Evolutionary conservation across 2,113 vertebrate species (phyloP), one percentile per base, ranked within the genome.

Genomic region (Henicopernis longicauda): DNA sequence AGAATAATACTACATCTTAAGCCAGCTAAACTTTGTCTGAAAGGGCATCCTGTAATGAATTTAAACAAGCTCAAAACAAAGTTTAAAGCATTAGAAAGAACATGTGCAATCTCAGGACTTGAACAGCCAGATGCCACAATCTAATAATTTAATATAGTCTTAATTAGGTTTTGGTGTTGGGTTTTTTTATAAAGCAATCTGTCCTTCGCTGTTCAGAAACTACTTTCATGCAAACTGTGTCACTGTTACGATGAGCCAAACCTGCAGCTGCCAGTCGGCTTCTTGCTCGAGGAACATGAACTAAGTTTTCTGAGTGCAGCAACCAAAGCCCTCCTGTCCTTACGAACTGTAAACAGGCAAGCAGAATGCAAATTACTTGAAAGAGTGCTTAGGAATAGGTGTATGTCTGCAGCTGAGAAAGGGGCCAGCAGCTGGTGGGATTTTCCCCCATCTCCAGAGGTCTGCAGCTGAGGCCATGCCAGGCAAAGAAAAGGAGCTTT

Each of bases 291-390:
- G 73, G 29, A 40, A 31, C 2, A 2, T 12, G 21, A 54, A 36
- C 31, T 12, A 11, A 26, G 21, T 18, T 40, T 66, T 20, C 25
- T 10, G 27, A 50, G 32, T 10, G 36, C 55, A 29, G 55, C 14
- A 23, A 4, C 40, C 40, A 20, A 15, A 36, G 31, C 52, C 36
- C 49, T 44, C n/a, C 29, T 23, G 36, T 44, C 44, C 44, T 44
- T 59, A 3, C 3, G 21, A 7, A 3, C 38, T 15, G 26, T 15
- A 4, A 27, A 12, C 1, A 25, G 26, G 50, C 1, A 7, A 63
- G 70, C 36, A 38, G 61, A 40, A 15, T 5, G 2, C 15, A 11
- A 8, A 13, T 9, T 7, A 3, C 21, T 26, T 34, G 7, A 4
- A 23, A 5, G 8, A 27, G 17, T 4, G 26, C 57, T 42, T 20